Percentiles rank a stretch among this genome's conserved stretches.
These are phyloP conservation scores for Drosophila lowei DNA, from an alignment of 1,140 invertebrate genomes.

Conservation along the genomic window DNA sequence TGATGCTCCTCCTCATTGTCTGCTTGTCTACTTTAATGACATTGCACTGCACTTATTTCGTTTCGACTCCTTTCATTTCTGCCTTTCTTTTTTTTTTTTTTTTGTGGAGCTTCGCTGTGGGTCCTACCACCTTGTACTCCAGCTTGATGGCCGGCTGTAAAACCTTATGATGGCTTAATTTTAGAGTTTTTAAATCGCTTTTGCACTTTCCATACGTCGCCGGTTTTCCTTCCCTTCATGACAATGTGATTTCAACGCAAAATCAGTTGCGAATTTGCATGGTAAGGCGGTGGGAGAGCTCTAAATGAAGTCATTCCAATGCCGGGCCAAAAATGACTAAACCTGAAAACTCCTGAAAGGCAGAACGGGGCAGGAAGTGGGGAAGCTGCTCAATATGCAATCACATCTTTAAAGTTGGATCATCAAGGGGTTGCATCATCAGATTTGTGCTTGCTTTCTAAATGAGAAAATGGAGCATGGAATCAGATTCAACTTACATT, in stretches of 20 bases:
- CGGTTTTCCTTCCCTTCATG: constrained; percentile 10
- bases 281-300: constrained; percentile 28
- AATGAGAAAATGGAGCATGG: background rate
- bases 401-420: constrained; percentile 35
- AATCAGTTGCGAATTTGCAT: constrained; percentile 79
- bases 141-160: constrained; percentile 64
- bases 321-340: constrained; percentile 35
- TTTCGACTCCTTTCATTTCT: constrained; percentile 54
- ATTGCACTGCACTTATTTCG: constrained; percentile 78
- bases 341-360: background rate
- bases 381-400: constrained; percentile 56
- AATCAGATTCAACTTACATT: background rate
- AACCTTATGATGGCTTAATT: constrained; percentile 81
- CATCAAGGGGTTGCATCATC: constrained; percentile 35
- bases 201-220: constrained; percentile 54
- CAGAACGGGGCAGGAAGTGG: constrained; percentile 5
- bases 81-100: constrained; percentile 4
- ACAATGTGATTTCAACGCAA: constrained; percentile 73
- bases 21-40: constrained; percentile 76
- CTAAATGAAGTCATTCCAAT: constrained; percentile 71
- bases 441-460: constrained; percentile 14
- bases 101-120: background rate
- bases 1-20: constrained; percentile 45
- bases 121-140: constrained; percentile 35
- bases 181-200: constrained; percentile 79